phyloP scores from a whole-genome alignment of 2,888 invertebrate genomes.

The Xanthostigma xanthostigma region DNA sequence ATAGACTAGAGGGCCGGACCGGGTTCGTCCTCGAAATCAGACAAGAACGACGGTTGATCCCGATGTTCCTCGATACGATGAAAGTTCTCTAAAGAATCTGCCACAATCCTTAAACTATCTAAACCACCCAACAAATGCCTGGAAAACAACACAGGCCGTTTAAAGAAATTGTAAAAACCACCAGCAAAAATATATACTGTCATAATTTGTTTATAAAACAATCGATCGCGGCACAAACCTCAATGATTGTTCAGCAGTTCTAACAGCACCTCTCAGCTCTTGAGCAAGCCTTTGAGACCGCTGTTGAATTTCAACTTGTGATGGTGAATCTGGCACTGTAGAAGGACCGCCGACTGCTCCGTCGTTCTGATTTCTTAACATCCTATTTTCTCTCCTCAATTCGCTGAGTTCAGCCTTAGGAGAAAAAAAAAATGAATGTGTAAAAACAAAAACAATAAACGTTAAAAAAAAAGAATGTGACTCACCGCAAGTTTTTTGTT shows the following conservation, averaged over 20 bases:
- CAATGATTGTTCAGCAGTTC: conserved; percentile 47
- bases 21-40: conserved; percentile 31
- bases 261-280: conserved; percentile 45
- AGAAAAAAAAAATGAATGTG: conserved; percentile 9
- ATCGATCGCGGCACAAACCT: conserved; percentile 28
- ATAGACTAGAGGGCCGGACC: conserved; percentile 31
- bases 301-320: conserved; percentile 13
- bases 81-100: conserved; percentile 43
- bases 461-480: conserved; percentile 5
- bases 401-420: conserved; percentile 33
- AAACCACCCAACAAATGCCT: conserved; percentile 52
- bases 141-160: conserved; percentile 14
- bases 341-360: conserved; percentile 30
- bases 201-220: too few species aligned
- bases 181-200: too few species aligned
- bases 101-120: conserved; percentile 48
- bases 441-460: conserved; percentile 2
- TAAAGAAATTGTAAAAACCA: too few species aligned
- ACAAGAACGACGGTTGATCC: conserved; percentile 31
- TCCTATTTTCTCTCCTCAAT: conserved; percentile 35
- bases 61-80: conserved; percentile 36
- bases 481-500: conserved; percentile 51
- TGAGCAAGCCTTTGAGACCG: conserved; percentile 38
- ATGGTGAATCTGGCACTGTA: background rate
- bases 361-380: conserved; percentile 27